phyloP scores from a whole-genome alignment of 1,140 invertebrate species.

The Triops longicaudatus region DNA sequence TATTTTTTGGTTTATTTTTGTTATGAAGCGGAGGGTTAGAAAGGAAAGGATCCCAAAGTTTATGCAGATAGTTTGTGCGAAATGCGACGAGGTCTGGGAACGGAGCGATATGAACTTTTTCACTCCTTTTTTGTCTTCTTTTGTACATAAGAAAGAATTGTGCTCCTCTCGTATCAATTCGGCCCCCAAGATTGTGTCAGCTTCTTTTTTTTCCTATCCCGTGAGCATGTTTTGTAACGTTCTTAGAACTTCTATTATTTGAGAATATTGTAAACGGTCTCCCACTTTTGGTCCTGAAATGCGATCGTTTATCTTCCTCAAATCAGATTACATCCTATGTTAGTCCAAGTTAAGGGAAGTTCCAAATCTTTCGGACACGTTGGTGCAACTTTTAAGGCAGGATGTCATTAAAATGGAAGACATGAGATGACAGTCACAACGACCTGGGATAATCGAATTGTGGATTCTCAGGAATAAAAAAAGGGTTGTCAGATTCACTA shows the following conservation, averaged over 20 bases:
- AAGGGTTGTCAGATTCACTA: no score
- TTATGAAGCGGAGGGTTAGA: not conserved
- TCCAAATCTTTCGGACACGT: no score
- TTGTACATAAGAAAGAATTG: no score
- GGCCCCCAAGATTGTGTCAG: no score
- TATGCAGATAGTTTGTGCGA: constrained; percentile 13
- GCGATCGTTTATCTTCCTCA: not conserved
- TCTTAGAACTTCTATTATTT: not conserved
- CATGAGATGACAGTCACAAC: no score
- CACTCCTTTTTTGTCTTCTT: not conserved
- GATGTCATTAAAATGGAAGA: no score
- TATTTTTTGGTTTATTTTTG: not conserved
- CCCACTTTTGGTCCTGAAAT: no score
- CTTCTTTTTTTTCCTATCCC: not conserved
- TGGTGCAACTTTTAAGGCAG: no score
- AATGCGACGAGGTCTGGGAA: not conserved
- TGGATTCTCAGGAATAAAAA: no score
- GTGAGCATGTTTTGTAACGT: not conserved
- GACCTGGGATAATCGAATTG: no score
- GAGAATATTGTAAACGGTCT: not conserved
- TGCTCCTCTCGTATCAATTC: no score
- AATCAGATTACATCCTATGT: constrained; percentile 1
- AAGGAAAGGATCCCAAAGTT: not conserved
- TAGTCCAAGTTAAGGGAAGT: not conserved
- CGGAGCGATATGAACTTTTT: not conserved